These are phyloP conservation scores for Sebastes steindachneri DNA, from an alignment of 2,797 vertebrate species.

Conservation along the genomic window DNA sequence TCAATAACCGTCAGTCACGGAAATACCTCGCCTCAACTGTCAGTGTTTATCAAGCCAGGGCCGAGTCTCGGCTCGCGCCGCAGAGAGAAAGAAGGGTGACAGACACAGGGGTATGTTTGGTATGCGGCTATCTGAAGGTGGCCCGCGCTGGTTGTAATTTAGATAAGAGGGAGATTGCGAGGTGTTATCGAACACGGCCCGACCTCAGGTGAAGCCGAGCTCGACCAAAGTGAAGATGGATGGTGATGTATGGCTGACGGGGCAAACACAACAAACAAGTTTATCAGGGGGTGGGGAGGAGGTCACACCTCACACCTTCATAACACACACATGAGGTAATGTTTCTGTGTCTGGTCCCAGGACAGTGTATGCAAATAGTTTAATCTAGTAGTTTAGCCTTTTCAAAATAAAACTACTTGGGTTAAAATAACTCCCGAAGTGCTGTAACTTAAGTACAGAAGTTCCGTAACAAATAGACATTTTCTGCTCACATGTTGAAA, in stretches of 20 bases:
- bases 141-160: constrained; percentile 41
- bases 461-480: too few species aligned
- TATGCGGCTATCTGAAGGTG: constrained; percentile 39
- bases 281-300: constrained; percentile 35
- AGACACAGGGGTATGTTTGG: constrained; percentile 34
- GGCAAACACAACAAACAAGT: constrained; percentile 58
- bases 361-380: background rate
- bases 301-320: constrained; percentile 24
- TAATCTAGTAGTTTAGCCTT: too few species aligned
- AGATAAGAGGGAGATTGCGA: constrained; percentile 54
- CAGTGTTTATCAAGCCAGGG: constrained; percentile 56
- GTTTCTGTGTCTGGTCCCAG: background rate
- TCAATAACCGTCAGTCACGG: constrained; percentile 75
- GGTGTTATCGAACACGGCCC: constrained; percentile 34
- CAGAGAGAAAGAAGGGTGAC: constrained; percentile 6
- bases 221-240: constrained; percentile 42
- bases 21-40: constrained; percentile 65
- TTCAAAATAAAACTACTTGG: too few species aligned
- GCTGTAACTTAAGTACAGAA: background rate
- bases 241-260: constrained; percentile 43
- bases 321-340: background rate
- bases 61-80: background rate
- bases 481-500: background rate
- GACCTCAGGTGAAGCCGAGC: constrained; percentile 64
- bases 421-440: too few species aligned